Evolutionary conservation across 1,140 invertebrate species (phyloP).

Genomic region (Drosophila ambigua): DNA sequence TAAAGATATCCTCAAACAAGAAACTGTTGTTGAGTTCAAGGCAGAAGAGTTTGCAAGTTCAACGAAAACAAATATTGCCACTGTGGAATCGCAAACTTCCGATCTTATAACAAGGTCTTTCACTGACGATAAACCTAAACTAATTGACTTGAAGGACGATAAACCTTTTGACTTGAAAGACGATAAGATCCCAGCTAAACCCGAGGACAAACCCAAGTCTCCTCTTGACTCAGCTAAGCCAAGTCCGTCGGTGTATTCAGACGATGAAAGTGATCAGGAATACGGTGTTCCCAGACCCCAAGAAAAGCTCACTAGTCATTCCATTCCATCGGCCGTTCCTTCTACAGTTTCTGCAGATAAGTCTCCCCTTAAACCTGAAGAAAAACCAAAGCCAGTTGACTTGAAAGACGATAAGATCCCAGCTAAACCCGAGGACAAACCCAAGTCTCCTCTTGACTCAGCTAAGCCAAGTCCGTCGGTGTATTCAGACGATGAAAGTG

Average conservation of each 20-base stretch:
- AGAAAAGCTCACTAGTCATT: conserved; percentile 1
- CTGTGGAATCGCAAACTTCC: too few relatives aligned
- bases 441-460: conserved; percentile 6
- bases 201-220: conserved; percentile 16
- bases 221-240: neutral
- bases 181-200: neutral
- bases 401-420: neutral
- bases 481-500: conserved; percentile 6
- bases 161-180: neutral
- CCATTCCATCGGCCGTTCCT: neutral
- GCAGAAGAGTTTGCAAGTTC: neutral
- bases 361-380: neutral
- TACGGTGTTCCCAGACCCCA: neutral
- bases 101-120: too few relatives aligned
- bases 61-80: too few relatives aligned
- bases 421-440: conserved; percentile 6
- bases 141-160: neutral
- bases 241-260: neutral
- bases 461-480: neutral
- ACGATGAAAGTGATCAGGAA: conserved; percentile 8
- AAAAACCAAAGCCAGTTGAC: neutral
- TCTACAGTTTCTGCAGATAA: neutral
- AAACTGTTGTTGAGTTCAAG: neutral
- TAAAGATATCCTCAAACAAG: conserved; percentile 1
- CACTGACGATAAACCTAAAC: conserved; percentile 4